Evolutionary conservation across 2,113 vertebrate genomes (phyloP).

Genomic region (Ceratotherium simum): DNA sequence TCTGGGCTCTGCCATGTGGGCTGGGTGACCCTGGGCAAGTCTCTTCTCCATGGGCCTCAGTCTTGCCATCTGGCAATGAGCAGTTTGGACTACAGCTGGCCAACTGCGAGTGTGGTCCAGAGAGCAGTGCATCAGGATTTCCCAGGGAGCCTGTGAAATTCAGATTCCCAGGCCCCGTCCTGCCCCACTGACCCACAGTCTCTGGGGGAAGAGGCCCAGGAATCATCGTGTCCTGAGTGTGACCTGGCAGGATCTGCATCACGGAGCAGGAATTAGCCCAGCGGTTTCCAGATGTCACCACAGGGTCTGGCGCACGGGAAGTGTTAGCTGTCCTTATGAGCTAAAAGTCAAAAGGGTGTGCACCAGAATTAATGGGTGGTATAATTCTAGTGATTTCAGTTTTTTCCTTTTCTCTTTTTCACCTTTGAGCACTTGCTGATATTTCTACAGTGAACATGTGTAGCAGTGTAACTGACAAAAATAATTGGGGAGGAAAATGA

Average conservation of each 20-base stretch:
- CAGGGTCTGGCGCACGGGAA: background rate
- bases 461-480: background rate
- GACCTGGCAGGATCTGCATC: background rate
- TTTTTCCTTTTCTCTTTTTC: background rate
- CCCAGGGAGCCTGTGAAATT: background rate
- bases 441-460: background rate
- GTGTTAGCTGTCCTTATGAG: background rate
- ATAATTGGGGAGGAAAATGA: background rate
- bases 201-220: rapidly evolving
- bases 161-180: background rate
- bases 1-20: background rate
- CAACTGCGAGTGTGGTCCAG: background rate
- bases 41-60: background rate
- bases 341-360: background rate
- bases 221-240: rapidly evolving
- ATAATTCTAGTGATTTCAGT: background rate
- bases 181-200: background rate
- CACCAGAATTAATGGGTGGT: too few species aligned
- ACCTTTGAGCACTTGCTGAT: background rate
- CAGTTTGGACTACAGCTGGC: background rate
- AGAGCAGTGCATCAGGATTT: background rate
- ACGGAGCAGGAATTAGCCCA: rapidly evolving
- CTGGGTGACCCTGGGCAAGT: background rate
- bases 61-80: background rate
- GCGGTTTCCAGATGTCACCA: too few species aligned